Conservation (phyloP, 2,888 invertebrate species). For the Scaeva pyrastri region DNA sequence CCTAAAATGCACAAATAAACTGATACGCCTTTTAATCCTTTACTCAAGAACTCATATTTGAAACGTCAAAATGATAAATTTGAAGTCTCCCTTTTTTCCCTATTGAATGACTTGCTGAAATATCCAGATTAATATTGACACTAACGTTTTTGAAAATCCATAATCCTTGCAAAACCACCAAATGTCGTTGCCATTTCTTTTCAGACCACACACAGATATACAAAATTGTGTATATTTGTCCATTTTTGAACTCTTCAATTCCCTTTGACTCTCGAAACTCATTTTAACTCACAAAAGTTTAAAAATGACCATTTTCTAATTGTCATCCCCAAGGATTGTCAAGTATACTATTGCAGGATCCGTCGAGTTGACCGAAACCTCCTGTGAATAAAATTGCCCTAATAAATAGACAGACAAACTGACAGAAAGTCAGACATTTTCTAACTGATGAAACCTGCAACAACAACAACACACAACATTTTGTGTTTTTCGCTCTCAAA, state of each 20-base stretch:
- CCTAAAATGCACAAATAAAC: too few species aligned
- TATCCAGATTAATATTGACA: too few species aligned
- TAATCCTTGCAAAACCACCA: background rate
- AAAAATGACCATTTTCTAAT: slow-evolving; percentile 56
- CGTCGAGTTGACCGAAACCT: slow-evolving; percentile 8
- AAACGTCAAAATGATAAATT: too few species aligned
- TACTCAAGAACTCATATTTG: too few species aligned
- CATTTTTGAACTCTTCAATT: slow-evolving; percentile 1
- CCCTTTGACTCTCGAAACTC: slow-evolving; percentile 20
- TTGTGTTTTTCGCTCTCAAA: slow-evolving; percentile 31
- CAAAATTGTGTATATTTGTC: too few species aligned
- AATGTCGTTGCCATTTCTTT: background rate
- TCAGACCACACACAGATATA: background rate
- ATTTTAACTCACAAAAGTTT: slow-evolving; percentile 43
- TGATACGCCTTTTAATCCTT: too few species aligned
- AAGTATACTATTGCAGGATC: background rate
- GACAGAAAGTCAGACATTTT: background rate
- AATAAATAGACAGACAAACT: slow-evolving; percentile 43
- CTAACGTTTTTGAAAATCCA: too few species aligned
- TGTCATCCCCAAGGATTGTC: slow-evolving; percentile 49
- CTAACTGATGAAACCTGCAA: background rate
- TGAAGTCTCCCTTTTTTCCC: too few species aligned
- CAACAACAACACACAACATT: slow-evolving; percentile 19
- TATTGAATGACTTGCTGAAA: too few species aligned
- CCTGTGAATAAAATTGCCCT: slow-evolving; percentile 50